A percentile compares a stretch with the other conserved stretches of the same genome.
Evolutionary conservation across 35 echinoderm and acorn worm species (phyloP).

Genomic region (Holothuria glaberrima): DNA sequence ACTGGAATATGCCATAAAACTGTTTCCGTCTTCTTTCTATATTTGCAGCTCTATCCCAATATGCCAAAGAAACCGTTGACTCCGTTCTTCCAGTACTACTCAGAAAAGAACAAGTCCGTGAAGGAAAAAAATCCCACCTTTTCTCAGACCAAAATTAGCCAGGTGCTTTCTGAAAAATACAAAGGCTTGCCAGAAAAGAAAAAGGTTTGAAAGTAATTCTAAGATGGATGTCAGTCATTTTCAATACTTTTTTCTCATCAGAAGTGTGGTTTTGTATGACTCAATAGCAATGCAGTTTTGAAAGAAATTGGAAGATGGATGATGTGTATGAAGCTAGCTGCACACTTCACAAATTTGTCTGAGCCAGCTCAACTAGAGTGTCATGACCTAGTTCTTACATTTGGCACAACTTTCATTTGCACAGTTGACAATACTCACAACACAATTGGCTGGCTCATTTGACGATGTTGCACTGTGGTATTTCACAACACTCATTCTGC

Average conservation of each 20-base stretch:
- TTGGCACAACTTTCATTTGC: too few relatives aligned
- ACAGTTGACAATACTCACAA: too few relatives aligned
- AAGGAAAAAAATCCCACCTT: conserved; percentile 76
- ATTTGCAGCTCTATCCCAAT: conserved; percentile 82
- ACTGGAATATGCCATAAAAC: not conserved
- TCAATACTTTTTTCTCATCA: not conserved
- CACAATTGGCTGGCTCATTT: too few relatives aligned
- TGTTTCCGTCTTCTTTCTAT: not conserved
- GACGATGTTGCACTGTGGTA: too few relatives aligned
- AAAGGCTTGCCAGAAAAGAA: conserved; percentile 90
- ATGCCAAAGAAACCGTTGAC: conserved; percentile 97
- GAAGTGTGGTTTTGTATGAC: not conserved
- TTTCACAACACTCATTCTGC: too few relatives aligned
- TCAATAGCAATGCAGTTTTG: too few relatives aligned
- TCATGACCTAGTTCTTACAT: too few relatives aligned
- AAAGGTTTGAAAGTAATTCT: conserved; percentile 54
- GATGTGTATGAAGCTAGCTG: too few relatives aligned
- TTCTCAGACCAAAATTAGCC: conserved; percentile 79
- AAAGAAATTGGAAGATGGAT: too few relatives aligned
- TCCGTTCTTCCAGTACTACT: conserved; percentile 93
- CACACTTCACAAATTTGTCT: too few relatives aligned
- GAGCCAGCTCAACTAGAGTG: too few relatives aligned
- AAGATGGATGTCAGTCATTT: not conserved
- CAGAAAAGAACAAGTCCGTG: conserved; percentile 80
- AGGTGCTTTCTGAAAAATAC: conserved; percentile 79